Conservation (phyloP, 2,888 invertebrate species). For the Parnassius orleans region DNA sequence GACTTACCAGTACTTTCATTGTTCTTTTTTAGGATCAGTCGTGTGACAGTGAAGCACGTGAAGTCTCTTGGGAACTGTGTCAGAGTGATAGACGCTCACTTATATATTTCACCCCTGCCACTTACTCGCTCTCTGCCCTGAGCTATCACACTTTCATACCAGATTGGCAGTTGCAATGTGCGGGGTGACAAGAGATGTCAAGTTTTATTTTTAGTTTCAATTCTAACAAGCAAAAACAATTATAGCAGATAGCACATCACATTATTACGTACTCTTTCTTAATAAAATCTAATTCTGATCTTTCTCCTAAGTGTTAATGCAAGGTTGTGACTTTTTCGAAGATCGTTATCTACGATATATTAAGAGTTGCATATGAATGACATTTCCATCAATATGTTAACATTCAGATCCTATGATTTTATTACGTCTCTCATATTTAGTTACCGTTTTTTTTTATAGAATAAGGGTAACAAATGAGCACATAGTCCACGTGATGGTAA, state of each 20-base stretch:
- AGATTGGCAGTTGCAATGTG: conserved; percentile 58
- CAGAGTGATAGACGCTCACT: conserved; percentile 72
- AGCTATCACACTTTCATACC: conserved; percentile 75
- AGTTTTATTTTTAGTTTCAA: conserved; percentile 38
- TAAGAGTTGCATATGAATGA: conserved; percentile 21
- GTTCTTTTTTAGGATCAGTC: conserved; percentile 51
- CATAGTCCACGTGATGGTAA: no score
- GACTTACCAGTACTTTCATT: conserved; percentile 77
- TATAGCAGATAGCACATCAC: conserved; percentile 7
- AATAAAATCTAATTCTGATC: conserved; percentile 18
- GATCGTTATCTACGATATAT: conserved; percentile 20
- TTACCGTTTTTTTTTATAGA: no score
- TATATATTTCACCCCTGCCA: conserved; percentile 81
- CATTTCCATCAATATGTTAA: conserved; percentile 21
- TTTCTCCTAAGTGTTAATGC: conserved; percentile 11
- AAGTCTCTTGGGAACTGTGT: conserved; percentile 71
- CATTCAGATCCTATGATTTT: conserved; percentile 23
- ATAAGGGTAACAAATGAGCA: no score
- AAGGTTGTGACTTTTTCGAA: conserved; percentile 24
- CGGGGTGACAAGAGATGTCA: conserved; percentile 35
- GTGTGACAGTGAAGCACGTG: conserved; percentile 67
- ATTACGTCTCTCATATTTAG: background rate
- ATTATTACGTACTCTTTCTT: conserved; percentile 18
- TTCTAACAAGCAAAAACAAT: conserved; percentile 15
- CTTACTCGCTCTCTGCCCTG: conserved; percentile 56